phyloP scores from a whole-genome alignment of 2,113 vertebrate genomes.

The Brevimyrus niger region DNA sequence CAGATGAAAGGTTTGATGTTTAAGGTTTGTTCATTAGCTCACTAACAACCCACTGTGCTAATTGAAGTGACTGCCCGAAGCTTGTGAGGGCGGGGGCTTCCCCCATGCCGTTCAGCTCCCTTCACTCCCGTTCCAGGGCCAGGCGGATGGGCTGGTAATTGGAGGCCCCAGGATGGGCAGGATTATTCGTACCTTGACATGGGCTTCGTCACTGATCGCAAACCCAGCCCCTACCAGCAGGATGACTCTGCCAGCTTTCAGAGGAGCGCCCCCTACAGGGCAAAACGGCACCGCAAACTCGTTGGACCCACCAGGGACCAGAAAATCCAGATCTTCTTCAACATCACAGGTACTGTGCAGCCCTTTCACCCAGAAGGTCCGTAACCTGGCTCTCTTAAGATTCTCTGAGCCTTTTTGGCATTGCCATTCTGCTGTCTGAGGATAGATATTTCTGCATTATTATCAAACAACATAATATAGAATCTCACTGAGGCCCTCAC shows the following conservation, averaged over 20 bases:
- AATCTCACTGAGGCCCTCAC: background rate
- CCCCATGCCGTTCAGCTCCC: background rate
- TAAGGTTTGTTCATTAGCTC: background rate
- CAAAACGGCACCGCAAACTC: conserved; percentile 70
- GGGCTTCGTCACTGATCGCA: conserved; percentile 58
- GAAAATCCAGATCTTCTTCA: conserved; percentile 94
- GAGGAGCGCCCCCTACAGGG: conserved; percentile 50
- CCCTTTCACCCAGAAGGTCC: background rate
- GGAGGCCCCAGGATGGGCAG: conserved; percentile 66
- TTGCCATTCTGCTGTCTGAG: background rate
- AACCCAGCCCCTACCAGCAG: conserved; percentile 48
- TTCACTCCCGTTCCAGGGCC: conserved; percentile 58
- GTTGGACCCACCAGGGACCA: conserved; percentile 70
- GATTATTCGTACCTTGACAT: conserved; percentile 89
- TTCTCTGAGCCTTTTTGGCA: background rate
- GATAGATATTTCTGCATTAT: background rate
- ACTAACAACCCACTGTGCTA: background rate
- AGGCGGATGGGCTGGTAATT: conserved; percentile 74
- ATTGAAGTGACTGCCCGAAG: background rate
- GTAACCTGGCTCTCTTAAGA: background rate
- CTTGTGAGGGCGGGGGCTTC: background rate
- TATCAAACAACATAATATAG: background rate
- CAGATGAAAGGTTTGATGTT: background rate
- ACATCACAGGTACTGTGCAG: conserved; percentile 80
- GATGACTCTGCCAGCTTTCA: conserved; percentile 26